phyloP scores from a whole-genome alignment of 1,140 invertebrate species.

The Lycorma delicatula region DNA sequence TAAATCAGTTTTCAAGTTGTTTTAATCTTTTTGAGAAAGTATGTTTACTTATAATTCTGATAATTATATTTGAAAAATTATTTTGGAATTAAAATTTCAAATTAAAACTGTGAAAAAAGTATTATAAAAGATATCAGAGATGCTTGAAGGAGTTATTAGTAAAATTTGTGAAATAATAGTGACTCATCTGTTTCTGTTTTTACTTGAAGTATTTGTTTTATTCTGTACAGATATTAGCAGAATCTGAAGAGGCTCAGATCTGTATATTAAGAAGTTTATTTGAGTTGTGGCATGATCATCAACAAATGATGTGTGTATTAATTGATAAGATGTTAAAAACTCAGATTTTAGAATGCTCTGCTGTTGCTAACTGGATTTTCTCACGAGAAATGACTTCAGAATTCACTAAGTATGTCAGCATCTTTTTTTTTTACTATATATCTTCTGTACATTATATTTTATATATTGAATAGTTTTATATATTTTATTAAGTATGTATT shows the following conservation, averaged over 20 bases:
- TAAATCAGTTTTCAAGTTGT: no score
- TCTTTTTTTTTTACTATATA: conserved; percentile 1
- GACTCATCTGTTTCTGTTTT: no score
- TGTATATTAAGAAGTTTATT: conserved; percentile 88
- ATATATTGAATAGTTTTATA: background rate
- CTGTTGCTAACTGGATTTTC: conserved; percentile 98
- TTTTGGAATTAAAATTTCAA: no score
- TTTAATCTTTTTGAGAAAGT: no score
- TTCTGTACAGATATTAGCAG: conserved; percentile 61
- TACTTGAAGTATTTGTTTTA: background rate
- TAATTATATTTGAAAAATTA: no score
- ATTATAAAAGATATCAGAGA: no score
- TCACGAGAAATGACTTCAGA: conserved; percentile 90
- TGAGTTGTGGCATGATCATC: conserved; percentile 89
- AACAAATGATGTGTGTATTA: conserved; percentile 94
- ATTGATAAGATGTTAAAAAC: conserved; percentile 97
- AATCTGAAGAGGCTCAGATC: conserved; percentile 92
- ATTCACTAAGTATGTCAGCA: conserved; percentile 76
- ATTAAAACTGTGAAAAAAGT: no score
- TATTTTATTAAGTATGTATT: background rate
- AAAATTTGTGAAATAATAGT: no score
- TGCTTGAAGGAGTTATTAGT: no score
- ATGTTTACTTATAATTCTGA: no score
- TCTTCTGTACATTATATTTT: background rate
- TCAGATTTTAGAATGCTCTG: conserved; percentile 91